Base-by-base conservation (phyloP, 2,888 invertebrate species). In the Heliconius hortense region DNA sequence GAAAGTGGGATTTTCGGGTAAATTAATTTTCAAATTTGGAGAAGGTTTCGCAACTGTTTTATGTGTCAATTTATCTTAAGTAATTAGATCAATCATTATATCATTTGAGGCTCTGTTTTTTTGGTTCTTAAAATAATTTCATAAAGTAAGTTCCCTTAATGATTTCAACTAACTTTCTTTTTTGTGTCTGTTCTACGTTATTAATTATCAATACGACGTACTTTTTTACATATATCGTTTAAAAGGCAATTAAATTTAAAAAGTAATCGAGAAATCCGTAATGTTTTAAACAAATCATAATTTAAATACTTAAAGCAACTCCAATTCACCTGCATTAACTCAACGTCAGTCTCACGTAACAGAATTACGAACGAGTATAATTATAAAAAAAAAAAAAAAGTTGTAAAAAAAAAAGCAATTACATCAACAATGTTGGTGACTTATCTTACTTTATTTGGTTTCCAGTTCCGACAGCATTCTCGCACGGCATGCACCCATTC, bases 361-460 rank as follows among this genome's bases (percentile, higher is more conserved):
- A 66, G 8, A 66, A 43, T 64, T 60, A 73, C 39, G 28, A 59
- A 59, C 21, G 24, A 56, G 39, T 53, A 15, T 21, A 26, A 53
- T 43, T 63, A 31, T 71, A 26, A 31, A 69, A 73, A 60, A 74
- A 62, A 67, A 43, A n/a, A n/a, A n/a, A n/a, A n/a, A n/a, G 24
- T 43, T 59, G 59, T 24, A 48, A 60, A 60, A 69, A 31, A 74
- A 63, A 63, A 74, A n/a, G 26, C 69, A 74, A 48, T 77, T 76
- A 76, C 75, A 77, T 70, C 80, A 74, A 77, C 80, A 75, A 72
- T 79, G 80, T 78, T 76, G 77, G 78, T 78, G 77, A 79, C 80
- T 80, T 81, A 82, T 81, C 81, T 82, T 81, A 81, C 82, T 84
- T 82, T 83, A 83, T 84, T 83, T 81, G 82, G 83, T 79, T 75